Evolutionary conservation across 2,888 invertebrate genomes (phyloP), one percentile per base, ranked within the genome.

Genomic region (Augiades crinisus): DNA sequence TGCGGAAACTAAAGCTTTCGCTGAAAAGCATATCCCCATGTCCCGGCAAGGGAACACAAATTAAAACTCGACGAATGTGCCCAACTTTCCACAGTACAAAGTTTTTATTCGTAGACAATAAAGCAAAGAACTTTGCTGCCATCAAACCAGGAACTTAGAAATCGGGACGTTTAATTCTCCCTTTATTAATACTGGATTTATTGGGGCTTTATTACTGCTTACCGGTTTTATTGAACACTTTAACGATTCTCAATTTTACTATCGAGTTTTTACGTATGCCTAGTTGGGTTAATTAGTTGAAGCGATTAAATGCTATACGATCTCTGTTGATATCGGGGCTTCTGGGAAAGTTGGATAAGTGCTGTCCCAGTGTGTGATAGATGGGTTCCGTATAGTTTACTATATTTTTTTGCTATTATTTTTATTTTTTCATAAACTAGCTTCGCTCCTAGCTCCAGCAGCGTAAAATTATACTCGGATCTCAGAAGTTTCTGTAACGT

Each of bases 261-360:
- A 70, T 70, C 64, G 65, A 67, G 67, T 76, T 78, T 75, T 77
- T 75, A 73, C 63, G 64, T 68, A 69, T 63, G 63, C 65, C 62
- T 71, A 69, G 65, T 73, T 72, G 61, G 70, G 77, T 85, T 85
- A 84, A 85, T 86, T 85, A 84, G 82, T 68, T 74, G 67, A 62
- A 63, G 55, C 72, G 75, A 78, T 83, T 80, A 79, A 79, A 75
- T 57, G 66, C 66, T 65, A 60, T 65, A 58, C 60, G 69, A 75
- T 75, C 62, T 63, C 61, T 65, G 54, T 59, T 54, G 74, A 67
- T 69, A 61, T 61, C 31, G 27, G 56, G 53, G 19, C 17, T 33
- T 47, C 38, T 47, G 31, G 41, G 19, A 17, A 36, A 41, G 34
- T 41, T 34, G 34, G 13, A 13, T n/a, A n/a, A 27, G 2, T 3